A percentile compares a stretch with the other conserved stretches of the same genome.
These are phyloP conservation scores for Sus cebifrons DNA, from an alignment of 2,797 vertebrate species.

Conservation along the genomic window DNA sequence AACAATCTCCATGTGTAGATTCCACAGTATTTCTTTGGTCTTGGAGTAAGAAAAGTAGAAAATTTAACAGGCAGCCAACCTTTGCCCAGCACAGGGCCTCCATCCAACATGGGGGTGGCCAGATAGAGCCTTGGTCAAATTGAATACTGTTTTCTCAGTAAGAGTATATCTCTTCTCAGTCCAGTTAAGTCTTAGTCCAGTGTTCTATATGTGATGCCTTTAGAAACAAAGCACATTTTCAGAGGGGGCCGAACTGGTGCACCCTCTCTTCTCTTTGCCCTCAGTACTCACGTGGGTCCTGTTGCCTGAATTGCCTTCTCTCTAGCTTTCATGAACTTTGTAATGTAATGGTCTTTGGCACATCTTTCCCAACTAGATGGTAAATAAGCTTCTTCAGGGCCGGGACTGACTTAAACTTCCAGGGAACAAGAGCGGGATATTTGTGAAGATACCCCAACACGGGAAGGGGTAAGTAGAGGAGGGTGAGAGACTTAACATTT, in stretches of 20 bases:
- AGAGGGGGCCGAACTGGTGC: not conserved
- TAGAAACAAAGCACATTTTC: not conserved
- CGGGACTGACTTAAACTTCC: not conserved
- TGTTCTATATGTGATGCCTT: not conserved
- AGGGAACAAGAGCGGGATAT: not conserved
- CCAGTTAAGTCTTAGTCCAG: not conserved
- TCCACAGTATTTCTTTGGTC: constrained; percentile 19
- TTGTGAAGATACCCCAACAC: not conserved
- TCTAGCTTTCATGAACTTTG: not conserved
- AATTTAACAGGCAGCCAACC: not conserved
- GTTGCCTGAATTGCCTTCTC: not conserved
- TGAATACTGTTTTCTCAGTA: not conserved
- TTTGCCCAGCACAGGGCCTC: not conserved
- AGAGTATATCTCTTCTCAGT: not conserved
- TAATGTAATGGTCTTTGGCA: not conserved
- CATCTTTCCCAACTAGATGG: not conserved
- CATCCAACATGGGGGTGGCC: not conserved
- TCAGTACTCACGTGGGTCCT: not conserved
- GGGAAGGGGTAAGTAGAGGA: not conserved
- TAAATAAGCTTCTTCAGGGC: not conserved
- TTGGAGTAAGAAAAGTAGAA: constrained; percentile 25
- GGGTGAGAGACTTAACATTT: not conserved
- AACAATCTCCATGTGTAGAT: not conserved
- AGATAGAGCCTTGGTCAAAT: not conserved
- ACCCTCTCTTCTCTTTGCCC: not conserved